Evolutionary conservation across 2,797 vertebrate species (phyloP).

Genomic region (Protonibea diacanthus): DNA sequence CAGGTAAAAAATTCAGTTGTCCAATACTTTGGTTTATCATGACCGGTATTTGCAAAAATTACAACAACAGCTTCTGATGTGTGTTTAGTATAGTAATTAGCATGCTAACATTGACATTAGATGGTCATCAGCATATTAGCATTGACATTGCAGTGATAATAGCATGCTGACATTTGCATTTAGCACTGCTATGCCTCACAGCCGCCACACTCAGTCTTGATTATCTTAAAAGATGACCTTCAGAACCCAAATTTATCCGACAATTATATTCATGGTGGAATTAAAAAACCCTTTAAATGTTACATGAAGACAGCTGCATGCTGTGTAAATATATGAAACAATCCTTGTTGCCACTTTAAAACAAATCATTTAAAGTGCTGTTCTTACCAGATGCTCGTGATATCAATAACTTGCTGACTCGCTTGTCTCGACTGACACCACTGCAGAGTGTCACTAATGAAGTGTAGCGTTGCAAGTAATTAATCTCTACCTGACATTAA

Average conservation of each 20-base stretch:
- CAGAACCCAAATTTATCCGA: not conserved
- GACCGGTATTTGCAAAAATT: not conserved
- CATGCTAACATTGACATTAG: not conserved
- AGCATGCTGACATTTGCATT: not conserved
- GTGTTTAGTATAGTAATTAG: not conserved
- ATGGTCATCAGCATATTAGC: not conserved
- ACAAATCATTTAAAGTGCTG: conserved; percentile 34
- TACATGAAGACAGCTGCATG: not conserved
- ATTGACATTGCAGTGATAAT: not conserved
- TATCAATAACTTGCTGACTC: conserved; percentile 46
- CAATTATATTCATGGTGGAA: conserved; percentile 11
- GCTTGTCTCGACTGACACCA: conserved; percentile 28
- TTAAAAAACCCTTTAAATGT: conserved; percentile 2
- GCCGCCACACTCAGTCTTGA: not conserved
- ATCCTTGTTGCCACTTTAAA: not conserved
- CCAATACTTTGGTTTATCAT: not conserved
- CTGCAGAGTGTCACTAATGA: conserved; percentile 54
- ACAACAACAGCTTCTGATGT: not conserved
- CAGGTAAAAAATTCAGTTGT: not conserved
- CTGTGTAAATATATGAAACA: conserved; percentile 31
- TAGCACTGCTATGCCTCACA: not conserved
- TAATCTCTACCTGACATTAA: conserved; percentile 67
- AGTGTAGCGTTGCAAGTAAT: conserved; percentile 50
- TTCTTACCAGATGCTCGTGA: conserved; percentile 36
- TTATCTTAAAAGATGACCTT: conserved; percentile 29